Percentiles rank a stretch among this genome's conserved stretches.
These are phyloP conservation scores for Bombus pascuorum DNA, from an alignment of 1,140 invertebrate genomes.

Conservation along the genomic window DNA sequence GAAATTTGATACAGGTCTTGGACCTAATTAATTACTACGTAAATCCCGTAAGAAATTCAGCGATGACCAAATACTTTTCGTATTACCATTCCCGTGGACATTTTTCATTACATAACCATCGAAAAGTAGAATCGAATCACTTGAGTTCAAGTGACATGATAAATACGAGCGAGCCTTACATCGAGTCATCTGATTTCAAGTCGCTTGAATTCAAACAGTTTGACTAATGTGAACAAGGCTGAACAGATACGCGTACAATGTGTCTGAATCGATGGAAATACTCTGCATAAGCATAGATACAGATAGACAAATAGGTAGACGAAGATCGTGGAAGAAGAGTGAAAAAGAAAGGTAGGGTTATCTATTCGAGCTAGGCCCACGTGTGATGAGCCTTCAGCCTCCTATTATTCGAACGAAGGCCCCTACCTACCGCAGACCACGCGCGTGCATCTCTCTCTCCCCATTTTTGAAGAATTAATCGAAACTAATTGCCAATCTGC, in stretches of 20 bases:
- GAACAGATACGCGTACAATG: not conserved
- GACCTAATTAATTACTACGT: no score
- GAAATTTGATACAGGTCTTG: no score
- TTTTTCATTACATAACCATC: no score
- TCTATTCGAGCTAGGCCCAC: slow-evolving; percentile 25
- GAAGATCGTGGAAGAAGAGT: not conserved
- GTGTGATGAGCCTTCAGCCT: slow-evolving; percentile 66
- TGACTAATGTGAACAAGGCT: no score
- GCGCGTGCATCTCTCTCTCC: slow-evolving; percentile 59
- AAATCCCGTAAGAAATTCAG: no score
- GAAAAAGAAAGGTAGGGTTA: not conserved
- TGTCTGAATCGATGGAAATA: slow-evolving; percentile 11
- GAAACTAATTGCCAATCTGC: slow-evolving; percentile 71
- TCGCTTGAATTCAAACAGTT: no score
- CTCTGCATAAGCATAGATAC: slow-evolving; percentile 18
- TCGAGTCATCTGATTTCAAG: no score
- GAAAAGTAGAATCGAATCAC: no score
- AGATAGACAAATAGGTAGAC: not conserved
- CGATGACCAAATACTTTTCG: no score
- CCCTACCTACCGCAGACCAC: slow-evolving; percentile 75
- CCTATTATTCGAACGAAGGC: slow-evolving; percentile 67
- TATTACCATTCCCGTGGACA: no score
- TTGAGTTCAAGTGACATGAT: no score
- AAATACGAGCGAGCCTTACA: no score
- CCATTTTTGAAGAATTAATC: slow-evolving; percentile 76